phyloP scores from a whole-genome alignment of 2,797 vertebrate genomes.

The Eutrigla gurnardus region DNA sequence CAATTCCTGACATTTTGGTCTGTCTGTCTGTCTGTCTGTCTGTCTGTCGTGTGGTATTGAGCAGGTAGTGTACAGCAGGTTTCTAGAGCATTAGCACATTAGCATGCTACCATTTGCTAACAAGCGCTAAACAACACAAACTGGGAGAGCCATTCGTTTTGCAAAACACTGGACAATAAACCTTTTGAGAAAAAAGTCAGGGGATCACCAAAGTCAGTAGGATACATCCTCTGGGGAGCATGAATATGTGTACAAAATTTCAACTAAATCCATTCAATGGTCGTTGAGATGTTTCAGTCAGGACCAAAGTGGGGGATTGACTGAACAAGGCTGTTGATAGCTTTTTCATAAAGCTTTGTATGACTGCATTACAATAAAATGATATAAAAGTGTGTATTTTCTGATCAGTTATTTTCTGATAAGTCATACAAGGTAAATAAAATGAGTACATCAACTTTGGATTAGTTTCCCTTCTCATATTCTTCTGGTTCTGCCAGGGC shows the following conservation, averaged over 20 bases:
- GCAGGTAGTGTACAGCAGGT: neutral
- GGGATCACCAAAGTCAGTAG: neutral
- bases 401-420: slow-evolving; percentile 6
- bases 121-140: neutral
- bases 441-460: slow-evolving; percentile 31
- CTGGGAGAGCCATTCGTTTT: neutral
- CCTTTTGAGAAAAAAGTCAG: neutral
- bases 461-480: slow-evolving; percentile 29
- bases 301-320: neutral
- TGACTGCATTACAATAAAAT: neutral
- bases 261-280: neutral
- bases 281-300: neutral
- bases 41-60: neutral
- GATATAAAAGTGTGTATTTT: slow-evolving; percentile 1
- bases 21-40: too few relatives aligned
- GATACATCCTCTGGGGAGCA: neutral
- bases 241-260: neutral
- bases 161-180: neutral
- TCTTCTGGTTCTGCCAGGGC: slow-evolving; percentile 22
- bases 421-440: slow-evolving; percentile 25
- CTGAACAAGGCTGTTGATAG: neutral
- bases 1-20: too few relatives aligned
- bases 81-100: neutral
- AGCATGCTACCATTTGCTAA: neutral
- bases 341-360: too few relatives aligned